phyloP scores from a whole-genome alignment of 2,888 invertebrate species.

The Drosophila aldrichi region DNA sequence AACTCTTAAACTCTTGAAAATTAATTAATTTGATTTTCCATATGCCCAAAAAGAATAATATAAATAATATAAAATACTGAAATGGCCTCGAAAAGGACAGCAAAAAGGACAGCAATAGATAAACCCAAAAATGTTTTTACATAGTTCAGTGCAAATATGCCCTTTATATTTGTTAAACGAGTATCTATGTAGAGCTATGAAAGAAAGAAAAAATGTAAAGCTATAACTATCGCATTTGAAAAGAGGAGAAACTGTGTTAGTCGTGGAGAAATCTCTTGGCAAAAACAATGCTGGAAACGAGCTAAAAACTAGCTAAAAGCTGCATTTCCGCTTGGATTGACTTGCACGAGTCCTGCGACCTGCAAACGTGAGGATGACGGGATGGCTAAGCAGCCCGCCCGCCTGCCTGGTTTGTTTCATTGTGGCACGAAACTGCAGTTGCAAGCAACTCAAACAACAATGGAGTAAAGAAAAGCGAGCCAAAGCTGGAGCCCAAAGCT shows the following conservation, averaged over 20 bases:
- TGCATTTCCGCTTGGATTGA: slow-evolving; percentile 79
- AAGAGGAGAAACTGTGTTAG: slow-evolving; percentile 71
- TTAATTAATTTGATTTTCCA: too few relatives aligned
- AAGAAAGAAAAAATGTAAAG: slow-evolving; percentile 26
- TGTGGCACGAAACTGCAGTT: slow-evolving; percentile 64
- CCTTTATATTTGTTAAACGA: not conserved
- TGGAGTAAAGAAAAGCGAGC: slow-evolving; percentile 56
- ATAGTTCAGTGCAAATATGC: not conserved
- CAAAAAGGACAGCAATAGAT: too few relatives aligned
- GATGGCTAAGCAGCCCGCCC: slow-evolving; percentile 18
- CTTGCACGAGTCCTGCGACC: slow-evolving; percentile 55
- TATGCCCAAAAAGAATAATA: too few relatives aligned
- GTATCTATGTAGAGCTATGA: slow-evolving; percentile 10
- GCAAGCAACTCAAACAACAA: slow-evolving; percentile 58
- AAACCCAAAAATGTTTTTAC: too few relatives aligned
- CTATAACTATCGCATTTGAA: slow-evolving; percentile 51
- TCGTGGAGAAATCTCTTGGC: slow-evolving; percentile 64
- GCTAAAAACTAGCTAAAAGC: slow-evolving; percentile 79
- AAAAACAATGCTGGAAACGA: slow-evolving; percentile 43
- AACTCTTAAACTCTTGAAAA: too few relatives aligned
- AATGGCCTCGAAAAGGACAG: too few relatives aligned
- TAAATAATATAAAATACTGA: too few relatives aligned
- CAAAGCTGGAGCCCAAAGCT: slow-evolving; percentile 47
- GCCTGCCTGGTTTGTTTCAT: slow-evolving; percentile 38
- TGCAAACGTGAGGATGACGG: slow-evolving; percentile 32